Evolutionary conservation across 2,113 vertebrate species (phyloP).

Genomic region (Bubalus kerabau): DNA sequence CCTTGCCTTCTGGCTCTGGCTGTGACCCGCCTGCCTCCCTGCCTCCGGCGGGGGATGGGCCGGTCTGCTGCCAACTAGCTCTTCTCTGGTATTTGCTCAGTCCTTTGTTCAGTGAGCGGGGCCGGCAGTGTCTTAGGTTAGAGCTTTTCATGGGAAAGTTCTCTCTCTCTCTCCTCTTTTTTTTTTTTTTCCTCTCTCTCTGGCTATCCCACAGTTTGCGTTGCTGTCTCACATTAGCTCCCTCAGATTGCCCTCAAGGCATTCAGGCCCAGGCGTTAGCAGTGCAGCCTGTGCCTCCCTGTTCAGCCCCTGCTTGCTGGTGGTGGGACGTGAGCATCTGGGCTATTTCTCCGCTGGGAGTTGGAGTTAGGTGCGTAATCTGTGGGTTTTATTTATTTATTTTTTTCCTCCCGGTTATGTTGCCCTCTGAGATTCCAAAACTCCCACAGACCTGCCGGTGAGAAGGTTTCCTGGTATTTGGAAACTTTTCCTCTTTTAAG

Average conservation of each 20-base stretch:
- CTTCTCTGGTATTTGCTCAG: background rate
- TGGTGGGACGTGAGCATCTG: background rate
- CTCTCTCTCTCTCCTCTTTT: background rate
- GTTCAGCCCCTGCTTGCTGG: background rate
- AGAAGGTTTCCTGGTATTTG: background rate
- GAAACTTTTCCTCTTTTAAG: background rate
- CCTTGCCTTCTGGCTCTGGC: background rate
- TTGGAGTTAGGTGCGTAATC: background rate
- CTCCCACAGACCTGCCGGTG: background rate
- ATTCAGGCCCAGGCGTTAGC: background rate
- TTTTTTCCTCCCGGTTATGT: background rate
- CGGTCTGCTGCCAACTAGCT: accelerated
- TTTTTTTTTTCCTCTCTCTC: accelerated
- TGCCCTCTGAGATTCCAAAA: background rate
- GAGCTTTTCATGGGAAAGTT: background rate
- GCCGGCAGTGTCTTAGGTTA: background rate
- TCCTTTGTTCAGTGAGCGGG: background rate
- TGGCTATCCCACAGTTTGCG: background rate
- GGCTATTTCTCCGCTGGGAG: background rate
- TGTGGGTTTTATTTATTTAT: background rate
- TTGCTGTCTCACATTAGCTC: background rate
- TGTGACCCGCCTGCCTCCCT: background rate
- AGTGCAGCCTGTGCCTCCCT: background rate
- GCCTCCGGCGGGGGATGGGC: accelerated
- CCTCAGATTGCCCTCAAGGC: background rate